Evolutionary conservation across 2,113 vertebrate species (phyloP).

Genomic region (Prolemur simus): DNA sequence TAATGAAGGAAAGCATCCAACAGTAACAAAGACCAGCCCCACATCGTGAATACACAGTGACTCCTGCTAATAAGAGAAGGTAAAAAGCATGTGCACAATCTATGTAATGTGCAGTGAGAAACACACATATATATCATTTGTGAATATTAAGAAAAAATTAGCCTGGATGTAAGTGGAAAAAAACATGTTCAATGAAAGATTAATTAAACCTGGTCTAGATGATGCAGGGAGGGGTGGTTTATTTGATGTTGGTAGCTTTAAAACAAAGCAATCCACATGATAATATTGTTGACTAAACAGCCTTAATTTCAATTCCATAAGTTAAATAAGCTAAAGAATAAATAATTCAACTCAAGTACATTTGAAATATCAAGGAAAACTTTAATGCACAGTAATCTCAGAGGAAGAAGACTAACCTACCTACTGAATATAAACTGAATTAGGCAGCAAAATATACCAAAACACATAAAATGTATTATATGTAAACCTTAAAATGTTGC

Average conservation of each 20-base stretch:
- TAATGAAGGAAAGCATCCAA: not conserved
- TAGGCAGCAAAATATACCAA: not conserved
- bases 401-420: not conserved
- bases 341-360: not conserved
- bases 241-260: not conserved
- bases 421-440: not conserved
- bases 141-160: not conserved
- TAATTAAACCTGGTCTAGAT: not conserved
- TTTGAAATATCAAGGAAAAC: not conserved
- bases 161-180: not conserved
- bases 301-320: not conserved
- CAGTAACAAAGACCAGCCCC: not conserved
- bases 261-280: not conserved
- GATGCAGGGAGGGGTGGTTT: not conserved
- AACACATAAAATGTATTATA: not conserved
- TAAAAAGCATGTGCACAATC: fast-evolving
- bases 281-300: not conserved
- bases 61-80: not conserved
- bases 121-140: not conserved
- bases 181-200: not conserved
- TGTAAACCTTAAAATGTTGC: not conserved
- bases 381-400: fast-evolving
- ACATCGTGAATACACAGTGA: fast-evolving
- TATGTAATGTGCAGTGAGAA: fast-evolving
- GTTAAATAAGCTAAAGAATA: not conserved